Evolutionary conservation across 2,113 vertebrate genomes (phyloP).

Genomic region (Tenebrosternarchus preto): DNA sequence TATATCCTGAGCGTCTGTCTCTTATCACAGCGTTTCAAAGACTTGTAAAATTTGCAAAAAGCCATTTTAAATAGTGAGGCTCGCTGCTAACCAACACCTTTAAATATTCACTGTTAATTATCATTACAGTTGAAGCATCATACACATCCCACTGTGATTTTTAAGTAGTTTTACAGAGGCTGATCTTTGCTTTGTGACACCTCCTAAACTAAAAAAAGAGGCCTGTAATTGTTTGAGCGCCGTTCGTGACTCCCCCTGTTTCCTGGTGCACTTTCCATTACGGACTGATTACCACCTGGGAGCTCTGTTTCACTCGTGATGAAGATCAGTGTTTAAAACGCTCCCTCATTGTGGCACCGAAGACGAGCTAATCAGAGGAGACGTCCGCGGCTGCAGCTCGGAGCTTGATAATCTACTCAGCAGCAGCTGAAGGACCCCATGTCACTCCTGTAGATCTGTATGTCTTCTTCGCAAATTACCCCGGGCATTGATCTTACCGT

Average conservation of each 20-base stretch:
- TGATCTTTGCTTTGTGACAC: constrained; percentile 34
- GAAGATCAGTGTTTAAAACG: constrained; percentile 54
- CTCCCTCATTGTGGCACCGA: constrained; percentile 41
- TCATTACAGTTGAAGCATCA: constrained; percentile 22
- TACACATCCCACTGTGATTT: constrained; percentile 39
- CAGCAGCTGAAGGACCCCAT: constrained; percentile 35
- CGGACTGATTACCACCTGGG: constrained; percentile 64
- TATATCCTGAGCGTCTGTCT: neutral
- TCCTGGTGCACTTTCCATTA: constrained; percentile 60
- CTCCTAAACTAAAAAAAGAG: constrained; percentile 38
- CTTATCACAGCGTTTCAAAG: neutral
- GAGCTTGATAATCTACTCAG: constrained; percentile 47
- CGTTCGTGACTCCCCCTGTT: constrained; percentile 57
- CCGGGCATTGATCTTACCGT: constrained; percentile 38
- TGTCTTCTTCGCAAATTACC: constrained; percentile 34
- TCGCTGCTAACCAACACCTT: neutral
- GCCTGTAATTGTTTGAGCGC: constrained; percentile 57
- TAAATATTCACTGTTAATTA: constrained; percentile 1
- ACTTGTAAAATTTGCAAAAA: neutral
- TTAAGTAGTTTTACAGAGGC: constrained; percentile 46
- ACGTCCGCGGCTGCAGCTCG: constrained; percentile 21
- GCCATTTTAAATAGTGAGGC: neutral
- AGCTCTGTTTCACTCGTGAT: constrained; percentile 60
- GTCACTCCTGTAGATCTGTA: constrained; percentile 27
- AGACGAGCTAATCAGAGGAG: constrained; percentile 53